phyloP scores from a whole-genome alignment of 2,797 vertebrate species.

The Gambusia yucatana region DNA sequence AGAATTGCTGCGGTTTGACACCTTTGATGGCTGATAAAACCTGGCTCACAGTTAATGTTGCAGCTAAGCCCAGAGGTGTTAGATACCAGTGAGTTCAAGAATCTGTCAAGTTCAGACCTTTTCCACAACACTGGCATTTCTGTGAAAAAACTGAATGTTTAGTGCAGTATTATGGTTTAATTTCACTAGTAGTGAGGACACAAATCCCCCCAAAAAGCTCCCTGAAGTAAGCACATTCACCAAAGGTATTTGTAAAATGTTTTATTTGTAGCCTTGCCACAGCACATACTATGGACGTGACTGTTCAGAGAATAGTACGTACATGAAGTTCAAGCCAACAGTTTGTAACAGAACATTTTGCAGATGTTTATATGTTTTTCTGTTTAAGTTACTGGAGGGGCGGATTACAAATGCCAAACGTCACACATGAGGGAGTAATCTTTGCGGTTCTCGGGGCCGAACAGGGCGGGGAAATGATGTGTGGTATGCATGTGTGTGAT shows the following conservation, averaged over 20 bases:
- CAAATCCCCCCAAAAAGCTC: background rate
- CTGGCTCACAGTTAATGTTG: background rate
- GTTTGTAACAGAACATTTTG: slow-evolving; percentile 2
- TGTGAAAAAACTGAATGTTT: background rate
- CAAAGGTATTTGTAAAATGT: background rate
- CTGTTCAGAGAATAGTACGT: background rate
- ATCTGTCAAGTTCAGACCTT: background rate
- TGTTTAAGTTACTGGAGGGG: background rate
- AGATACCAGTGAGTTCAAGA: background rate
- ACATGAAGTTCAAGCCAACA: background rate
- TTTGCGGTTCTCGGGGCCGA: slow-evolving; percentile 10
- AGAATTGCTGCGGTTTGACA: background rate
- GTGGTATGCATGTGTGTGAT: slow-evolving; percentile 24
- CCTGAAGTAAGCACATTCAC: background rate
- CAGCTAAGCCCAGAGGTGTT: background rate
- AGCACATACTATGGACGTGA: background rate
- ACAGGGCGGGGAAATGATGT: background rate
- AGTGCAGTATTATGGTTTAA: background rate
- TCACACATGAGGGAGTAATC: slow-evolving; percentile 10
- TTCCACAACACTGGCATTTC: background rate
- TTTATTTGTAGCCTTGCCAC: background rate
- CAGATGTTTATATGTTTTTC: slow-evolving; percentile 11
- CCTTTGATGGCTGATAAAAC: background rate
- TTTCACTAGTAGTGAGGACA: background rate
- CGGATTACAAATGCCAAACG: slow-evolving; percentile 6